These are phyloP conservation scores for Lycopodina hypogea DNA, from an alignment of 37 sponge, comb jelly and placozoan species.

Conservation along the genomic window DNA sequence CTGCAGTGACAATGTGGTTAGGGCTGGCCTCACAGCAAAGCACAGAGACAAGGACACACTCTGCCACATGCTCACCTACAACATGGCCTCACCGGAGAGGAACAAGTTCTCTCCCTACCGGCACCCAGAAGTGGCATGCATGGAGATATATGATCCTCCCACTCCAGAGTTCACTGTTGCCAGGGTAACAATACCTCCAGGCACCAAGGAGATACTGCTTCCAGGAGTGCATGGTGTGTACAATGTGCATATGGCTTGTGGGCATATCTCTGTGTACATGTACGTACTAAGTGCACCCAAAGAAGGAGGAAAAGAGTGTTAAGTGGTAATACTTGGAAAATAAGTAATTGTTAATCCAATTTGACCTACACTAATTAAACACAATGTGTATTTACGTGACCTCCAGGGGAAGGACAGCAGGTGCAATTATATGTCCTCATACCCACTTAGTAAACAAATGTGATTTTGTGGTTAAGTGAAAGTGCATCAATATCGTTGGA, in stretches of 20 bases:
- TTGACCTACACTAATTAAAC: no score
- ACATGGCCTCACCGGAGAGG: constrained; percentile 35
- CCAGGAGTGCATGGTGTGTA: constrained; percentile 25
- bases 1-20: constrained; percentile 96
- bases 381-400: no score
- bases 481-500: no score
- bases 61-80: constrained; percentile 85
- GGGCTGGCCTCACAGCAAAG: constrained; percentile 94
- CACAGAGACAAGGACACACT: constrained; percentile 89
- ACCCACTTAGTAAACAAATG: neutral
- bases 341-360: no score
- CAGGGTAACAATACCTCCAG: constrained; percentile 19
- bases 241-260: neutral
- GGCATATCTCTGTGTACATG: no score
- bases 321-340: no score
- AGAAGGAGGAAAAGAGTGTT: no score
- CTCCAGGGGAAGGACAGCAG: no score
- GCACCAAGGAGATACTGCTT: constrained; percentile 1
- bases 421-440: no score
- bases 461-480: no score
- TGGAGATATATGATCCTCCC: constrained; percentile 80
- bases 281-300: no score
- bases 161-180: constrained; percentile 77
- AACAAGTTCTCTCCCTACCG: constrained; percentile 48
- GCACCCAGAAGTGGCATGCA: constrained; percentile 14